Evolutionary conservation across 2,797 vertebrate genomes (phyloP).

Genomic region (Melanotaenia pygmaea): DNA sequence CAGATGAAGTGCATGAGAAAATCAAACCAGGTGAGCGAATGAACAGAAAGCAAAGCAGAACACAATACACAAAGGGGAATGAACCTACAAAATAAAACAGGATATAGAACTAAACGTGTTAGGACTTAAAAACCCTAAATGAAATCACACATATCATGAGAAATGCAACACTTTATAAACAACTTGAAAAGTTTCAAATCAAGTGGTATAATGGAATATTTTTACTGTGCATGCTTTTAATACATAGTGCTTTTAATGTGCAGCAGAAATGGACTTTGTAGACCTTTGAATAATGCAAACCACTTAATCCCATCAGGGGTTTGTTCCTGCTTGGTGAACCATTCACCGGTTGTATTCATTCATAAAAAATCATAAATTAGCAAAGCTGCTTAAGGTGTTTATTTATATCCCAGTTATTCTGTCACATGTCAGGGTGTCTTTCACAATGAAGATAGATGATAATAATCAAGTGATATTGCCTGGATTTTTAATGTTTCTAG

Average conservation of each 20-base stretch:
- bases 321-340: constrained; percentile 36
- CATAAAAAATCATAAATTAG: constrained; percentile 43
- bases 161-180: neutral
- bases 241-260: neutral
- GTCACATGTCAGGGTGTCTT: constrained; percentile 15
- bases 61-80: too few relatives aligned
- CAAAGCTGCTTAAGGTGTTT: constrained; percentile 32
- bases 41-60: too few relatives aligned
- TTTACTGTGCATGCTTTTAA: neutral
- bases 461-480: constrained; percentile 12
- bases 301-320: constrained; percentile 33
- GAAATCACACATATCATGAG: too few relatives aligned
- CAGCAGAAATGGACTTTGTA: constrained; percentile 11
- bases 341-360: constrained; percentile 49
- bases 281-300: constrained; percentile 32
- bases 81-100: too few relatives aligned
- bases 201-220: neutral
- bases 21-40: too few relatives aligned
- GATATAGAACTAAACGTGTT: too few relatives aligned
- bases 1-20: too few relatives aligned
- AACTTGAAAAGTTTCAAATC: neutral
- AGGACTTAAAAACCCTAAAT: too few relatives aligned
- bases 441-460: constrained; percentile 10
- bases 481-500: constrained; percentile 19
- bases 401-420: constrained; percentile 24